A percentile compares a stretch with the other conserved stretches of the same genome.
Evolutionary conservation across 2,888 invertebrate species (phyloP).

Genomic region (Calameuta idolon): DNA sequence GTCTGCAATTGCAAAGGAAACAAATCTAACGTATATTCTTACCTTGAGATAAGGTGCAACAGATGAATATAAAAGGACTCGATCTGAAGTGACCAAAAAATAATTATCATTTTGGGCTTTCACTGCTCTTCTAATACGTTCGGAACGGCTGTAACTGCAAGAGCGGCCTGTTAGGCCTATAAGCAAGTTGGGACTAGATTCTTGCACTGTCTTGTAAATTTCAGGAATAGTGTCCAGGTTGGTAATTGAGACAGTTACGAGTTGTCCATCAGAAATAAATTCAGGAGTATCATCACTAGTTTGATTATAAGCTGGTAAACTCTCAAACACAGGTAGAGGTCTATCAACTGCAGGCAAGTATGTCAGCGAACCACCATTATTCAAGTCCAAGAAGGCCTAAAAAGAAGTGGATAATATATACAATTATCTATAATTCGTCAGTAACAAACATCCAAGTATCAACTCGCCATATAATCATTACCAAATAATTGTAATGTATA

Average conservation of each 20-base stretch:
- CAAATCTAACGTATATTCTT: constrained; percentile 9
- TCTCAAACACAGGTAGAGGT: constrained; percentile 71
- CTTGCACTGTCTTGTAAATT: constrained; percentile 54
- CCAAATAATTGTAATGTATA: not conserved
- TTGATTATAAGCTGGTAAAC: constrained; percentile 67
- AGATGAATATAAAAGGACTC: constrained; percentile 45
- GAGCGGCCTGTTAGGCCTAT: constrained; percentile 52
- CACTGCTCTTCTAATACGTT: constrained; percentile 49
- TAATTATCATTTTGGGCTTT: constrained; percentile 9
- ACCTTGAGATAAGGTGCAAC: constrained; percentile 35
- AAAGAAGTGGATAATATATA: constrained; percentile 18
- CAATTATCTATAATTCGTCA: not conserved
- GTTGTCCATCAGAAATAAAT: constrained; percentile 48
- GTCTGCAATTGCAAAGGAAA: not conserved
- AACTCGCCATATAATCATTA: not conserved
- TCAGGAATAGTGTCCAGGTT: constrained; percentile 47
- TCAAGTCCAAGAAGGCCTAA: constrained; percentile 64
- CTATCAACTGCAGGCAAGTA: constrained; percentile 76
- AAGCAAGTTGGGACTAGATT: constrained; percentile 52
- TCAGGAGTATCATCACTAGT: constrained; percentile 67
- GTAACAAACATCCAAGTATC: not conserved
- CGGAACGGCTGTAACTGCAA: constrained; percentile 47
- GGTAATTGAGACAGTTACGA: constrained; percentile 36
- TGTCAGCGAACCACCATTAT: constrained; percentile 57
- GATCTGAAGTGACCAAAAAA: constrained; percentile 23